Conservation (phyloP, 2,797 vertebrate species). For the Mareca strepera region DNA sequence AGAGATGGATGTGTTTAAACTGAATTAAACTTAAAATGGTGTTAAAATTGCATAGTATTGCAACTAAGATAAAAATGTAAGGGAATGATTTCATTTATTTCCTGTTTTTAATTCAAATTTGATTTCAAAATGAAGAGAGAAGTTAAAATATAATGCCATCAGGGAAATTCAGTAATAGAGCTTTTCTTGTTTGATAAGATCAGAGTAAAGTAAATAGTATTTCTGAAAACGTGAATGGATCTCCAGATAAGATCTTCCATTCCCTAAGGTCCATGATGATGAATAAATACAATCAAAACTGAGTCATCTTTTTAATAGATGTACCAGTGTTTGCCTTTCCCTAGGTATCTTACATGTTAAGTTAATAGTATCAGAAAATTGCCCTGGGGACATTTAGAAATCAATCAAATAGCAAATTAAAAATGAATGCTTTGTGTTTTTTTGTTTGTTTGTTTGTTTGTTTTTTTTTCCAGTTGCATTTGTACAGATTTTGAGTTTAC, state of each 20-base stretch:
- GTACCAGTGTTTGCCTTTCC: conserved; percentile 4
- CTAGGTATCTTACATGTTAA: neutral
- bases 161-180: neutral
- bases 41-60: neutral
- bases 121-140: neutral
- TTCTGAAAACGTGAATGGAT: conserved; percentile 3
- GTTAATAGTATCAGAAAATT: conserved; percentile 2
- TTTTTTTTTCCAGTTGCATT: neutral
- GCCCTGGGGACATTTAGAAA: neutral
- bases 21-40: neutral
- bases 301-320: neutral
- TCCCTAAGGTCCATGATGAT: neutral
- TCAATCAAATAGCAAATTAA: neutral
- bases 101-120: neutral
- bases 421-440: neutral
- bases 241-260: neutral
- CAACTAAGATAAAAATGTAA: neutral
- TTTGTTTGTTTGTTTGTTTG: too few species aligned
- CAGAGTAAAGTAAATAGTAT: neutral
- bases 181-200: neutral
- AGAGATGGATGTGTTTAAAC: neutral
- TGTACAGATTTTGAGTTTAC: neutral
- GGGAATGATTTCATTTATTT: neutral
- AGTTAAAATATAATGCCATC: neutral
- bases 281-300: conserved; percentile 18